Evolutionary conservation across 1,140 invertebrate genomes (phyloP), one percentile per base, ranked within the genome.

Genomic region (Helicoverpa zea): DNA sequence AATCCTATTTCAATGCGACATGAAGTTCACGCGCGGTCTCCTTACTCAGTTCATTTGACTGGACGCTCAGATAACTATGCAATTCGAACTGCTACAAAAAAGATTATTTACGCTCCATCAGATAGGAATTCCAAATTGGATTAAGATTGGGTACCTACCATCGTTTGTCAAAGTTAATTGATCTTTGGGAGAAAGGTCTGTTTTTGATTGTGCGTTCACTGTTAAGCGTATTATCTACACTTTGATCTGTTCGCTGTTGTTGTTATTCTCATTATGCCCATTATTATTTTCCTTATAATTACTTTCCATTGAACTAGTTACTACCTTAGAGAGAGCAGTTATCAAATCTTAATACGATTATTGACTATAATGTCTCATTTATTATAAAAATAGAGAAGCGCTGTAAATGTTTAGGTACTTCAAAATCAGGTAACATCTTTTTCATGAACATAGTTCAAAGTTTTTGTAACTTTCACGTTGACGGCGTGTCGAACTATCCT

Each of bases 1-100:
- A 91, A 91, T 89, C 87, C 85, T 84, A 88, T 91, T 91, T 84
- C 79, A 81, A 74, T 81, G 75, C 83, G 79, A 82, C 66, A 83
- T 82, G 68, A 64, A 83, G 82, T 84, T 81, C 72, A 88, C 83
- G 84, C 35, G 35, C 35, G 85, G 84, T 84, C 83, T 85, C 81
- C 79, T 84, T 79, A 79, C 74, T 54, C 82, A 84, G 79, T 87
- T 87, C 86, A 87, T 87, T 87, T 83, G 81, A 47, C 16, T 61
- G 56, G 35, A 49, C 73, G 18, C 47, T 29, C 18, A 51, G 58
- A 76, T 63, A 75, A 63, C 35, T 35, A 58, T 58, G 72, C 51
- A 30, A 76, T 63, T 29, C 7, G 23, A 72, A 72, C 23, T 66
- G 29, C 12, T 29, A 16, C 49, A 10, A 54, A 66, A 77, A 77